Evolutionary conservation across 1,140 invertebrate genomes (phyloP), one percentile per base, ranked within the genome.

Genomic region (Lerema accius): DNA sequence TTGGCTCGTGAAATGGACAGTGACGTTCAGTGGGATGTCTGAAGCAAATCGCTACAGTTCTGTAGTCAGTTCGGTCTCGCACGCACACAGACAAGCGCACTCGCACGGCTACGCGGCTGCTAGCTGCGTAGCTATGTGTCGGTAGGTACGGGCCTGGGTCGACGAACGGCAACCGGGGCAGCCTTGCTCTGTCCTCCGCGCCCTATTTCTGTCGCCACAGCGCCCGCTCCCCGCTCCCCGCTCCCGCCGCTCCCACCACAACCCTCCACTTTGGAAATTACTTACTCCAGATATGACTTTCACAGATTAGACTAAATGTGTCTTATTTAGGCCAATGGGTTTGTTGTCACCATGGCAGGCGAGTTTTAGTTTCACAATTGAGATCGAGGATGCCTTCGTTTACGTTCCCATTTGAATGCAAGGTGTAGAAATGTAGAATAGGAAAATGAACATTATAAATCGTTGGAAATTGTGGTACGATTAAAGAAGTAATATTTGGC

Each of bases 111-210:
- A 23, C 19, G n/a, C n/a, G n/a, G n/a, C n/a, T n/a, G 43, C 49
- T 50, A 28, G 17, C 28, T 32, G 28, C 67, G 71, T 69, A 67
- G 65, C 67, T 67, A 74, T 72, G 78, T 76, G 66, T 63, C 72
- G 70, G 76, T 83, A 80, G 80, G 72, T 79, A 82, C 71, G 69
- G 66, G 71, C 68, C 46, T 73, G 71, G 87, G 87, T 90, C 82
- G 79, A 78, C 82, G 87, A 73, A 81, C 87, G 80, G 55, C 76
- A 90, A 88, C 85, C 80, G 70, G 87, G 86, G 83, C 87, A 90
- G 87, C 86, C 87, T 90, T 90, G 87, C 83, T 88, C 84, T 88
- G 87, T 89, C 87, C 85, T 89, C 86, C 78, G 85, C 80, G 87
- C 84, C 87, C 87, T 90, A 90, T 90, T 89, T 90, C 83, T 90